Evolutionary conservation across 64 coral and sea anemone genomes (phyloP), one percentile per base, ranked within the genome.

Genomic region (Actinia tenebrosa): DNA sequence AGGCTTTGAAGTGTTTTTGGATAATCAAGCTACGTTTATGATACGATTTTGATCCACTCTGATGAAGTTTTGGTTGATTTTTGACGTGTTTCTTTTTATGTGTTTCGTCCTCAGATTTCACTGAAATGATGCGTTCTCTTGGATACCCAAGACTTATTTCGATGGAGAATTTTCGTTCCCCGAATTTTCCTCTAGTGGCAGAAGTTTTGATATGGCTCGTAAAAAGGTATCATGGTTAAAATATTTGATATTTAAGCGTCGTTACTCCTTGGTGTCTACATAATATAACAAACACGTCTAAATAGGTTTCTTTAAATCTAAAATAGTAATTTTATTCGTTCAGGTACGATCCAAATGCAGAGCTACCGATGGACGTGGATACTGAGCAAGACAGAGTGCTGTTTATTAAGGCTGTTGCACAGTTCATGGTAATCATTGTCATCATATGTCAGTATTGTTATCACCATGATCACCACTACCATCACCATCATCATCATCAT

Each of bases 161-260:
- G 3, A 99, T 99, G 97, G 97, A 99, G 88, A 99, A 99, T 88
- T 99, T 99, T 89, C 90, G 97, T 86, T 99, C 97, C 60, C 97
- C 97, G 37, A 99, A 99, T 62, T 99, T 99, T 86, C 86, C 93
- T 16, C 84, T 99, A 88, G 97, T 99, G 10, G 97, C 97, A 68
- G 97, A 99, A 87, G 97, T 99, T 22, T 84, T 99, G 52, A 92
- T 90, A 50, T 99, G 97, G 97, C 97, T 99, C 86, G 97, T 99
- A 13, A 95, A 90, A 75, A 92, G 97, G 86, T 78, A 22, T 42
- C 10, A 4, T 27, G 1, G 11, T 2, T 27, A 3, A 15, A 54
- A 3, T 64, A 4, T 60, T 66, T 66, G 45, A 43, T 60, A 14
- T 44, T 19, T 19, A 84, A 56, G 59, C 56, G 56, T 58, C 8